Conservation (phyloP, 2,888 invertebrate species). For the Carabus problematicus region DNA sequence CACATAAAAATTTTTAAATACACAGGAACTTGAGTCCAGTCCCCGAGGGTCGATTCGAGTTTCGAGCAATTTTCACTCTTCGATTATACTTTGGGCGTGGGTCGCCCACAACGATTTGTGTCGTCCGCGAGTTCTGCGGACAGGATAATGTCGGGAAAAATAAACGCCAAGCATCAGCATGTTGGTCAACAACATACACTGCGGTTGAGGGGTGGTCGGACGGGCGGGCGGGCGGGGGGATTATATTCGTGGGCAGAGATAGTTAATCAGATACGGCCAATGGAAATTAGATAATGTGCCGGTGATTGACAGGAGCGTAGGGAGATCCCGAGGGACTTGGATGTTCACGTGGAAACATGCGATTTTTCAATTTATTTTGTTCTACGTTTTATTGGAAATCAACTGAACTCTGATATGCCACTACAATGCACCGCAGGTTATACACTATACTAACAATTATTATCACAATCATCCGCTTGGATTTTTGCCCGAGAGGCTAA, state of each 20-base stretch:
- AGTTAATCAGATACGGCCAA: too few species aligned
- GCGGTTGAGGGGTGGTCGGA: neutral
- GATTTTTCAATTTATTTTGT: conserved; percentile 33
- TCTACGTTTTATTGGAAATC: conserved; percentile 29
- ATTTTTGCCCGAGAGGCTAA: too few species aligned
- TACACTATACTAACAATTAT: too few species aligned
- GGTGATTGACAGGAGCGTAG: too few species aligned
- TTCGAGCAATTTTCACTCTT: conserved; percentile 14
- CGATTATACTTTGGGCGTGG: neutral
- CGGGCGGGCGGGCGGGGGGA: neutral
- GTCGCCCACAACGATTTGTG: neutral
- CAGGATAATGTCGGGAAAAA: conserved; percentile 37
- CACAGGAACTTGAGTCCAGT: neutral
- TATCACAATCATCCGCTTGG: too few species aligned
- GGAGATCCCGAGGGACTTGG: too few species aligned
- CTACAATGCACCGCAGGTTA: too few species aligned
- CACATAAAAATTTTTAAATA: conserved; percentile 1
- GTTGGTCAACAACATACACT: conserved; percentile 4
- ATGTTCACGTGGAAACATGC: neutral
- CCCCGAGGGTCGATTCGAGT: neutral
- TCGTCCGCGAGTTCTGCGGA: conserved; percentile 20
- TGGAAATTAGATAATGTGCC: too few species aligned
- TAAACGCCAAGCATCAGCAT: conserved; percentile 19
- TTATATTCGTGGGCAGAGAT: neutral
- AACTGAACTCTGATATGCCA: neutral